Evolutionary conservation across 1,140 invertebrate species (phyloP).

Genomic region (Bombus pyrosoma): DNA sequence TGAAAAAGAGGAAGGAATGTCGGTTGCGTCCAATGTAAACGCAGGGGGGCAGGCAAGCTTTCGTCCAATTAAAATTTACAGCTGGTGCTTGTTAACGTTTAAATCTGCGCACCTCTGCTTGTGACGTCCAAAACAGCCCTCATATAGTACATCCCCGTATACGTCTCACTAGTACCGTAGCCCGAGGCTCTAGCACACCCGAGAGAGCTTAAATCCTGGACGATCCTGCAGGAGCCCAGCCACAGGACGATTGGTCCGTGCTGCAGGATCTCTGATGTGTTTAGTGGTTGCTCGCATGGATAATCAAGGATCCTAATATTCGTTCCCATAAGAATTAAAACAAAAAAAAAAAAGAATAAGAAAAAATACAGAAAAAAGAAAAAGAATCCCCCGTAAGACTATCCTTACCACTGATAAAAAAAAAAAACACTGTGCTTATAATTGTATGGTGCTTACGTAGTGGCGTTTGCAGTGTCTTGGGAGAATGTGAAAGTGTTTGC

Average conservation of each 20-base stretch:
- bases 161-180: conserved; percentile 61
- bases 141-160: conserved; percentile 62
- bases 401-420: conserved; percentile 58
- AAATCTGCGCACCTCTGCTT: conserved; percentile 55
- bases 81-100: not conserved
- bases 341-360: not conserved
- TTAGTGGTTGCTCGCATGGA: conserved; percentile 73
- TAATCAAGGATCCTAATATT: conserved; percentile 55
- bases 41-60: conserved; percentile 1
- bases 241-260: conserved; percentile 74
- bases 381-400: conserved; percentile 48
- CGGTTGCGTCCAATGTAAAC: not conserved
- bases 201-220: conserved; percentile 68
- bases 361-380: conserved; percentile 5
- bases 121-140: conserved; percentile 56
- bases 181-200: conserved; percentile 60
- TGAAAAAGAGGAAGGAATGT: not conserved
- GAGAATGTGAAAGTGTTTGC: conserved; percentile 65
- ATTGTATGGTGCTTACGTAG: conserved; percentile 66
- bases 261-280: conserved; percentile 71
- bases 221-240: conserved; percentile 74
- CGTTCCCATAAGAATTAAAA: conserved; percentile 16
- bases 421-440: conserved; percentile 73
- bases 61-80: conserved; percentile 21
- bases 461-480: conserved; percentile 63